Evolutionary conservation across 2,113 vertebrate genomes (phyloP), one percentile per base, ranked within the genome.

Genomic region (Chitala chitala): DNA sequence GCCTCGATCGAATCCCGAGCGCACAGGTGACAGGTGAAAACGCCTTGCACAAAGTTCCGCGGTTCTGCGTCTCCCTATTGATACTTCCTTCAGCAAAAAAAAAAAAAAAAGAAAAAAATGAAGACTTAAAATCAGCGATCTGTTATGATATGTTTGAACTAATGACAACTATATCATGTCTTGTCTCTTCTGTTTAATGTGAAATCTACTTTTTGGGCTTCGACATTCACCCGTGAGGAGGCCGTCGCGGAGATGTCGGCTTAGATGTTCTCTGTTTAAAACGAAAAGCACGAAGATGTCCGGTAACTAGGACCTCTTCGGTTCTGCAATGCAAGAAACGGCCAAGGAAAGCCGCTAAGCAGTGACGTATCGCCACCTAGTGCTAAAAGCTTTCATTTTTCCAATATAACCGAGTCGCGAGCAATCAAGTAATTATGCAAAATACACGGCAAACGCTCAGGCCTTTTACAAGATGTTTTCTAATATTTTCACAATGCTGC

Each of bases 291-390:
- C 56, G 17, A 13, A 63, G 26, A 44, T 44, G 56, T 59, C 24
- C 31, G 42, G 46, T 20, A 5, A 36, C 42, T 42, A 63, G 29
- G 17, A 9, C 64, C 58, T 33, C 56, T 6, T 50, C 44, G 40
- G 17, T 63, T 24, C 58, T 38, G 64, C 40, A 22, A 2, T 15
- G 42, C 59, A 12, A 24, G 70, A 58, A 24, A 59, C 15, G 13
- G 4, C 38, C 38, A 48, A 0, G n/a, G 9, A 70, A 36, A 5
- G 2, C 15, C 26, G 44, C 56, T 50, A 4, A 24, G 56, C 72
- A 26, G 72, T 73, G 58, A 22, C 29, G 48, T 50, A 73, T 61
- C 56, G 72, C 72, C 72, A 63, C 58, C 72, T 73, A 63, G 56
- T 48, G 72, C 17, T 48, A 1, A 2, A 61, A 0, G 24, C 7